Evolutionary conservation across 2,888 invertebrate species (phyloP).

Genomic region (Saturnia japonica): DNA sequence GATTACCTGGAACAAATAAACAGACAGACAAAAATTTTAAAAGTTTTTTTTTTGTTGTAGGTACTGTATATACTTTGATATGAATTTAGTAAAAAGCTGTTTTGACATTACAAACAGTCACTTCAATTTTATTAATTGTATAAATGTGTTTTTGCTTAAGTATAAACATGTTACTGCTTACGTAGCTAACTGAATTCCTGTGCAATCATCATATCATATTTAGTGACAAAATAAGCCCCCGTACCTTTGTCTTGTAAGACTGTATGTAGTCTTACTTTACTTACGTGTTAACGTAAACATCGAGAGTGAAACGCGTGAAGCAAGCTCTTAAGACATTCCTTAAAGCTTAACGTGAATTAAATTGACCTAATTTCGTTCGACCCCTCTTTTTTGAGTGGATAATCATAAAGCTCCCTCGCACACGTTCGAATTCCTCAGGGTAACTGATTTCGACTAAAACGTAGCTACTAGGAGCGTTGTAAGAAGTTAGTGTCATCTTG

Average conservation of each 20-base stretch:
- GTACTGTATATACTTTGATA: too few species aligned
- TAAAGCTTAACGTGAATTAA: slow-evolving; percentile 39
- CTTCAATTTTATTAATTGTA: too few species aligned
- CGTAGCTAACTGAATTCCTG: background rate
- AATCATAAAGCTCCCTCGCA: slow-evolving; percentile 29
- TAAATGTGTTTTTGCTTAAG: too few species aligned
- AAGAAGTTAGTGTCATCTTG: slow-evolving; percentile 15
- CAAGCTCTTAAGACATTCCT: slow-evolving; percentile 40
- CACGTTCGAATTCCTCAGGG: slow-evolving; percentile 27
- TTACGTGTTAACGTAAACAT: slow-evolving; percentile 28
- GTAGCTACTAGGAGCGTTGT: slow-evolving; percentile 15
- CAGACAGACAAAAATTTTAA: too few species aligned
- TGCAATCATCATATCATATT: background rate
- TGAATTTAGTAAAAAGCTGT: too few species aligned
- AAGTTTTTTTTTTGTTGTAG: too few species aligned
- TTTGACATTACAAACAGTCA: too few species aligned
- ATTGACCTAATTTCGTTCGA: slow-evolving; percentile 44
- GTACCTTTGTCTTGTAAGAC: slow-evolving; percentile 14
- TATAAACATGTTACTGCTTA: background rate
- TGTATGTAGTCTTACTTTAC: slow-evolving; percentile 21
- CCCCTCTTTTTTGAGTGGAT: slow-evolving; percentile 33
- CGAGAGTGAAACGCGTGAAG: slow-evolving; percentile 36
- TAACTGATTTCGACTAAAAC: slow-evolving; percentile 20
- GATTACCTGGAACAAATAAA: too few species aligned
- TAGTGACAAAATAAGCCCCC: background rate